A percentile compares a stretch with the other conserved stretches of the same genome.
Evolutionary conservation across 1,140 invertebrate species (phyloP).

Genomic region (Drosophila baimaii): DNA sequence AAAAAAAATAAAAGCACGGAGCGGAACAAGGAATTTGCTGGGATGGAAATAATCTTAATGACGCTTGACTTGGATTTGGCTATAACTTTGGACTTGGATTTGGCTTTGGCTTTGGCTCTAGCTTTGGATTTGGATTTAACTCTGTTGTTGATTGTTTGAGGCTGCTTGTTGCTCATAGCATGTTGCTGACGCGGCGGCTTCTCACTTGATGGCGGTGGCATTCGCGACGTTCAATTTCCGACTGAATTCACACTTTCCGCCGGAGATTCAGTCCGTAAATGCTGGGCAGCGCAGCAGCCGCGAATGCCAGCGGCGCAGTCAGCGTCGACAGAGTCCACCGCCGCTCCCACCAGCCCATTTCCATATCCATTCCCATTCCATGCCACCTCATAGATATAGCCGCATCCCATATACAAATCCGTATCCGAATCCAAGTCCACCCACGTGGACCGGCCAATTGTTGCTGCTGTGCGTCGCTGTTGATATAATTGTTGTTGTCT

Average conservation of each 20-base stretch:
- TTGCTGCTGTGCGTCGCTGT: constrained; percentile 23
- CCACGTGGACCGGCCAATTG: constrained; percentile 65
- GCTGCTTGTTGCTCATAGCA: constrained; percentile 7
- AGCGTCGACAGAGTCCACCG: constrained; percentile 8
- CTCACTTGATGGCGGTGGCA: constrained; percentile 38
- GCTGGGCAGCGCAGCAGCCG: constrained; percentile 28
- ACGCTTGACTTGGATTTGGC: constrained; percentile 4
- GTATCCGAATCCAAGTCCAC: constrained; percentile 45
- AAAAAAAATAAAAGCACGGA: not conserved
- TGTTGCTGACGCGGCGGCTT: constrained; percentile 34
- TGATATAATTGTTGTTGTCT: constrained; percentile 48
- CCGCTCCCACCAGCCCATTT: constrained; percentile 24
- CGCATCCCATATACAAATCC: constrained; percentile 35
- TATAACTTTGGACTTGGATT: not conserved
- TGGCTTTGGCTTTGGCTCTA: not conserved
- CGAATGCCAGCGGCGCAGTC: constrained; percentile 19
- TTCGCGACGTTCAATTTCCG: constrained; percentile 70
- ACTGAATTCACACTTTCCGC: constrained; percentile 73
- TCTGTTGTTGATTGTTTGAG: constrained; percentile 1
- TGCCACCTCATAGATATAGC: constrained; percentile 43
- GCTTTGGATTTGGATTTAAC: not conserved
- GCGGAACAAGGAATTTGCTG: constrained; percentile 5
- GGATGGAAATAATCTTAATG: not conserved
- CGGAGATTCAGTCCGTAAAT: constrained; percentile 61
- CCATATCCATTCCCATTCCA: constrained; percentile 34